Evolutionary conservation across 1,140 invertebrate genomes (phyloP), one percentile per base, ranked within the genome.

Genomic region (Gryon sp.): DNA sequence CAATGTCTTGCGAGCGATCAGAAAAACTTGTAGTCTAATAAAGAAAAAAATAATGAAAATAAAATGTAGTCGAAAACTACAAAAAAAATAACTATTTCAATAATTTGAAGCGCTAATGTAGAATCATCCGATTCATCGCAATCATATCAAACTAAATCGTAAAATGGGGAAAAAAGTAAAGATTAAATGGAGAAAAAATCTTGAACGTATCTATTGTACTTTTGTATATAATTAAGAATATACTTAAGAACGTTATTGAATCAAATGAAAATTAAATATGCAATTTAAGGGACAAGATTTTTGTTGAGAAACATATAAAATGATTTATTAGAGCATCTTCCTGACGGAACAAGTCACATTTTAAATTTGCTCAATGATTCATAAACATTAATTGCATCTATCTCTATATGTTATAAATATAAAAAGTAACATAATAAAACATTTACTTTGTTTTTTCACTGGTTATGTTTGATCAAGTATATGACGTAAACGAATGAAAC

Each of bases 81-180:
- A 2, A 22, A 28, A 53, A 36, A 36, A 18, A 57, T 3, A 43
- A 62, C 41, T 68, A 12, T 28, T 65, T 60, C 26, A 28, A 46
- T 60, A 46, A 66, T 70, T 79, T 70, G 32, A 74, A 66, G 15
- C 22, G 65, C 69, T 70, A 65, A 36, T 72, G 68, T 73, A 75
- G 76, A 73, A 79, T 76, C 72, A 73, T 79, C 19, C 38, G 65
- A 79, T 66, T 79, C 65, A 74, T 74, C 40, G 52, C 69, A 73
- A 70, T 75, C 76, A 79, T 79, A 79, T 79, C 76, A 79, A 79
- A 62, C 34, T 38, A 55, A 52, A 18, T 43, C 24, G 40, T 69
- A 32, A 66, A 38, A 36, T 62, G n/a, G 19, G n/a, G 43, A 34
- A 40, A 28, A 24, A 62, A 55, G 22, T 53, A 69, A 55, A 48